Conservation (phyloP, 2,797 vertebrate species). For the Chrysolophus pictus region DNA sequence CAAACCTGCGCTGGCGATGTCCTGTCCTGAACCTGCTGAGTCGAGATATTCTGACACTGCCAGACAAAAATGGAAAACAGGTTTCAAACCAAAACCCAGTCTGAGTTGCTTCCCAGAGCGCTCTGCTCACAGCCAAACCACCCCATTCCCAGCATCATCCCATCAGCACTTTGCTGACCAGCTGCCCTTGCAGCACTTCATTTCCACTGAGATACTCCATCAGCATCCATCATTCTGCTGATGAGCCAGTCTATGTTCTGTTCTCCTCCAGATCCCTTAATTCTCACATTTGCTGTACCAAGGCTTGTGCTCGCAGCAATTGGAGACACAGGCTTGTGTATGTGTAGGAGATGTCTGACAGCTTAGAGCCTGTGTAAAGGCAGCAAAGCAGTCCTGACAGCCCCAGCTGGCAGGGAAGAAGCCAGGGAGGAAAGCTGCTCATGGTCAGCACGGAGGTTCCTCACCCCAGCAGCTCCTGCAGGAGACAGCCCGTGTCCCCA, state of each 20-base stretch:
- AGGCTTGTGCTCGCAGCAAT: background rate
- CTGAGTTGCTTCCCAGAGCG: background rate
- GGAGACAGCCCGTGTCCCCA: background rate
- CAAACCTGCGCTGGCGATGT: background rate
- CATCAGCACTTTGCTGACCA: background rate
- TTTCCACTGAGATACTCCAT: background rate
- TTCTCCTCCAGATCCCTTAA: background rate
- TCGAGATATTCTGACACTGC: background rate
- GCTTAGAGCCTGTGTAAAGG: background rate
- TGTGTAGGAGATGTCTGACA: background rate
- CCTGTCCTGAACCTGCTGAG: background rate
- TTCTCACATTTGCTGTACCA: no score
- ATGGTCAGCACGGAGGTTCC: background rate
- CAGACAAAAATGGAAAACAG: background rate
- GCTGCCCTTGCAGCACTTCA: background rate
- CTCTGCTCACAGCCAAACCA: background rate
- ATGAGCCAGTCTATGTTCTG: background rate
- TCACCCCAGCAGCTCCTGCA: background rate
- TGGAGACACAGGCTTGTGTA: background rate
- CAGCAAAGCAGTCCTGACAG: background rate
- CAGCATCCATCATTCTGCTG: background rate
- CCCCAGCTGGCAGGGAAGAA: background rate
- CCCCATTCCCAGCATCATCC: background rate
- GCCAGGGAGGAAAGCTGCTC: background rate
- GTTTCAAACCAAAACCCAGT: background rate